Percentiles rank a stretch among this genome's conserved stretches.
These are phyloP conservation scores for Teleopsis dalmanni DNA, from an alignment of 1,140 invertebrate species.

Conservation along the genomic window DNA sequence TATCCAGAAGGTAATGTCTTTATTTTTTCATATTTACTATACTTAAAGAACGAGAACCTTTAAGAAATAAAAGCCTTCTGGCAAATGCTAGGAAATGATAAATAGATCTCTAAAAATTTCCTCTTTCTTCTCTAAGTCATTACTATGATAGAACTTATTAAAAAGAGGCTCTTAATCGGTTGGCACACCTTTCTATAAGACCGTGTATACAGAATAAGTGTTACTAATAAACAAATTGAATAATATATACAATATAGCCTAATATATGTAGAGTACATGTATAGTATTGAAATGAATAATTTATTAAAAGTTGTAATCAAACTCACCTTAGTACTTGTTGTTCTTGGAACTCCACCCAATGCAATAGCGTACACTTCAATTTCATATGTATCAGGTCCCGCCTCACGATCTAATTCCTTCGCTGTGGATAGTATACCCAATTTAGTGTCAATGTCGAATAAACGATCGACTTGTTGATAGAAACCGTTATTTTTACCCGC, in stretches of 20 bases:
- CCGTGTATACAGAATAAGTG: no score
- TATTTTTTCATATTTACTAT: no score
- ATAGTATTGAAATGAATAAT: background rate
- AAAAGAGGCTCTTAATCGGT: no score
- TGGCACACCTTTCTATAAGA: no score
- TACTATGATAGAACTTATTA: no score
- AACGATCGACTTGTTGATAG: constrained; percentile 60
- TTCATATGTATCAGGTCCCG: constrained; percentile 68
- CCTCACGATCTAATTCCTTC: constrained; percentile 75
- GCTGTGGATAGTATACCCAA: constrained; percentile 83
- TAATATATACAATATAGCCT: background rate
- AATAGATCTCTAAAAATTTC: no score
- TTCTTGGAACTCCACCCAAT: constrained; percentile 56
- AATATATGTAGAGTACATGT: background rate
- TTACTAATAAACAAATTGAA: no score
- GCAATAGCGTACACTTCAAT: constrained; percentile 77
- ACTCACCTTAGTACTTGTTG: constrained; percentile 73
- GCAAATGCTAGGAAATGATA: no score
- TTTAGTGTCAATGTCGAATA: constrained; percentile 84
- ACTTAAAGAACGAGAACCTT: no score
- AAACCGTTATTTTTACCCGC: background rate
- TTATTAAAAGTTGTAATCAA: background rate
- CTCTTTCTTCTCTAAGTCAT: no score
- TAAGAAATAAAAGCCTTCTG: no score
- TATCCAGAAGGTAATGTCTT: no score